phyloP scores from a whole-genome alignment of 2,888 invertebrate species.

The Nowickia ferox region DNA sequence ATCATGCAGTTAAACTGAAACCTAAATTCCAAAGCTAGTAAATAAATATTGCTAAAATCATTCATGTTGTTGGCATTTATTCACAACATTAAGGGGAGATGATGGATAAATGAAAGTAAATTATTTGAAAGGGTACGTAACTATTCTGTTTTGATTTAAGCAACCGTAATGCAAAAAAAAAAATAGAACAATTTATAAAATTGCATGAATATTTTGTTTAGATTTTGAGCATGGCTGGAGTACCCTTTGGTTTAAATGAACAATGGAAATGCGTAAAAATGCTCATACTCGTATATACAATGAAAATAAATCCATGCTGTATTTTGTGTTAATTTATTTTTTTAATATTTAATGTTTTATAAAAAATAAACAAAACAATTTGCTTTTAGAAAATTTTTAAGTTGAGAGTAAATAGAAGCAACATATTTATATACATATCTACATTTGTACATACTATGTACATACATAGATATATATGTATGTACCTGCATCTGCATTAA shows the following conservation, averaged over 20 bases:
- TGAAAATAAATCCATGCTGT: constrained; percentile 37
- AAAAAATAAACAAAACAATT: constrained; percentile 48
- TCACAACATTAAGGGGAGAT: constrained; percentile 34
- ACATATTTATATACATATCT: background rate
- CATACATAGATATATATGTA: background rate
- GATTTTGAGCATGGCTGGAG: constrained; percentile 35
- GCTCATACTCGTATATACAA: constrained; percentile 25
- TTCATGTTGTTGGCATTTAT: background rate
- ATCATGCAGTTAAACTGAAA: constrained; percentile 11
- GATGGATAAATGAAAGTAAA: constrained; percentile 43
- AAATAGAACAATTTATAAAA: constrained; percentile 30
- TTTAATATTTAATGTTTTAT: constrained; percentile 17
- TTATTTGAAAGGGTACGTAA: constrained; percentile 27
- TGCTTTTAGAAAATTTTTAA: background rate
- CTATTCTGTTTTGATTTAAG: constrained; percentile 21
- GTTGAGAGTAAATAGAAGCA: background rate
- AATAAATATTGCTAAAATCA: constrained; percentile 16
- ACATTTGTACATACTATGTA: background rate
- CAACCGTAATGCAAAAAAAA: background rate
- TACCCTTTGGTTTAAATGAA: constrained; percentile 45
- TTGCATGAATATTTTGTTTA: constrained; percentile 45
- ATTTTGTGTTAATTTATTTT: background rate
- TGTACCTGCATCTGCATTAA: background rate
- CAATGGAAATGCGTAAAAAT: constrained; percentile 58
- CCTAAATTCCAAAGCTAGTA: background rate